These are phyloP conservation scores for Drosophila mimetica DNA, from an alignment of 2,888 invertebrate genomes.

Conservation along the genomic window DNA sequence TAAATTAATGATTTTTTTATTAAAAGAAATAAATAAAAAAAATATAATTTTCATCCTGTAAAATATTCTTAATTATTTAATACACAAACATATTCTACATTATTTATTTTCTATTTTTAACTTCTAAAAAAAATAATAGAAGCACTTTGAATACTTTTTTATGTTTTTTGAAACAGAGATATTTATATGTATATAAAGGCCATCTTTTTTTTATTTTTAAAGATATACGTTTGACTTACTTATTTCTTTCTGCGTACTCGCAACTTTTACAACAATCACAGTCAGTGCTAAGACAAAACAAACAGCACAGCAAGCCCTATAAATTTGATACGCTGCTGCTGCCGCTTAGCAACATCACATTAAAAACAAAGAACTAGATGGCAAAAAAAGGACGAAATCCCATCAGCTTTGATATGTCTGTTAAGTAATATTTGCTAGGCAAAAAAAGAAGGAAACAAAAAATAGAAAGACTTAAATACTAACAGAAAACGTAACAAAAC, in stretches of 20 bases:
- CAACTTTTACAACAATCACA: slow-evolving; percentile 67
- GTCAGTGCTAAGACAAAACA: slow-evolving; percentile 69
- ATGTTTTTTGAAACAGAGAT: too few relatives aligned
- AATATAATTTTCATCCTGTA: too few relatives aligned
- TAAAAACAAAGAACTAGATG: slow-evolving; percentile 49
- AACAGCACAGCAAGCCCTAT: slow-evolving; percentile 57
- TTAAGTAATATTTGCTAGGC: slow-evolving; percentile 60
- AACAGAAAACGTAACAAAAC: slow-evolving; percentile 1
- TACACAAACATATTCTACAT: too few relatives aligned
- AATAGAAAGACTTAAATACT: slow-evolving; percentile 2
- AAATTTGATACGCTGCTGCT: slow-evolving; percentile 57
- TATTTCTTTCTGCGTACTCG: slow-evolving; percentile 1
- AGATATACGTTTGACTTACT: too few relatives aligned
- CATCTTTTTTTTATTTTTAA: too few relatives aligned
- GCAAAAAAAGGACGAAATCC: slow-evolving; percentile 22
- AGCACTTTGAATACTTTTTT: too few relatives aligned
- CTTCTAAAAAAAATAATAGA: too few relatives aligned
- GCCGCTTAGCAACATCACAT: slow-evolving; percentile 70
- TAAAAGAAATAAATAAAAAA: too few relatives aligned
- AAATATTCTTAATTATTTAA: too few relatives aligned
- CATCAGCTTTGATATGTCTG: slow-evolving; percentile 52
- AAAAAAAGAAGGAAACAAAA: slow-evolving; percentile 38
- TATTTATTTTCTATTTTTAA: too few relatives aligned
- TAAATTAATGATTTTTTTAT: too few relatives aligned
- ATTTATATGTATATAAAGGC: too few relatives aligned